Evolutionary conservation across 1,140 invertebrate species (phyloP), one percentile per base, ranked within the genome.

Genomic region (Pachypsylla venusta): DNA sequence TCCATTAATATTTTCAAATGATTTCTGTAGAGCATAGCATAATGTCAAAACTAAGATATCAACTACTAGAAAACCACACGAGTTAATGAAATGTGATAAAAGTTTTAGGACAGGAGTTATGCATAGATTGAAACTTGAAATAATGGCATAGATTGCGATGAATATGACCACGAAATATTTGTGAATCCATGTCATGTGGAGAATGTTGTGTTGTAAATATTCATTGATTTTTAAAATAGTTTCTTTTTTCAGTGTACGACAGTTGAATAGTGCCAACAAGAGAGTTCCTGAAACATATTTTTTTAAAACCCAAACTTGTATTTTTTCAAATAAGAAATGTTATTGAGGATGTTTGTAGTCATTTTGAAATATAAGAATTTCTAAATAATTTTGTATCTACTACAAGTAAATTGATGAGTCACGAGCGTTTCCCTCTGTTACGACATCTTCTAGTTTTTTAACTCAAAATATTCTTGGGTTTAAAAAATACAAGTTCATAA

Each of bases 151-250:
- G n/a, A 22, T 48, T n/a, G 42, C 4, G 7, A 48, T 48, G n/a
- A 48, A 48, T n/a, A 48, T 48, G 42, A 48, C n/a, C 4, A 48
- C 42, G 42, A 48, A 19, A 22, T 48, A 48, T 19, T 48, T 48
- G 42, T 48, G 42, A n/a, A 48, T 22, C 42, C 42, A 48, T n/a
- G 42, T 19, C n/a, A 48, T 5, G 42, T n/a, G 42, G 4, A 48
- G 42, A 3, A 3, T 5, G 5, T 5, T 48, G 42, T 48, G 42
- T 5, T 48, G 4, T 22, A 48, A n/a, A 19, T 48, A 48, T n/a
- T n/a, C 4, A 3, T 5, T 7, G 42, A 22, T 19, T 48, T 48
- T 48, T n/a, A 48, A 22, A 19, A 48, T 48, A 22, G 22, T 5
- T n/a, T 48, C n/a, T 4, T 22, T n/a, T 19, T 48, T 48, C n/a